Evolutionary conservation across 2,113 vertebrate genomes (phyloP), one percentile per base, ranked within the genome.

Genomic region (Vimba vimba): DNA sequence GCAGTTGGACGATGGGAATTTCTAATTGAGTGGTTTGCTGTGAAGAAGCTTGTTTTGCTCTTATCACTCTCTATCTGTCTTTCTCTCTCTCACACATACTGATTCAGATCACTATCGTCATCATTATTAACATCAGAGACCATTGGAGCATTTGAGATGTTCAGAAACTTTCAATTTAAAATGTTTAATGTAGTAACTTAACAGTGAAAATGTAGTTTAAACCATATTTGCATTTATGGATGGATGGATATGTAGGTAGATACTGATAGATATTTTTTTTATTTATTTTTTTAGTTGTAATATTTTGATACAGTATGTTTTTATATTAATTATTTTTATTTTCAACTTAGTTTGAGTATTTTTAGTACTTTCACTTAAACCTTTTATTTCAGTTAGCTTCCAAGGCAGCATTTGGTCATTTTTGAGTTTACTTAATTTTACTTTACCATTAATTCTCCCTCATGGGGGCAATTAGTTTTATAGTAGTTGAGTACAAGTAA

Each of bases 1-100:
- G 43, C 25, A 73, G 47, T 71, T 39, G 47, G 86, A 27, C 64
- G 27, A 62, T 59, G 55, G 33, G 33, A 33, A n/a, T 69, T 83
- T 71, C 73, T 87, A 87, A 87, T 87, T 78, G 74, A 83, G 62
- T 79, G 76, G 52, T 83, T 60, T 79, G 17, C 17, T 13, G 64
- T 73, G 62, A 50, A 76, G 74, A 79, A 57, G n/a, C 52, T 84
- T 74, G 84, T 64, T 79, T 30, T 45, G 64, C 33, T 43, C 39
- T 43, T 50, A 19, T 23, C 23, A 9, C 17, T 74, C 7, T 79
- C 25, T 27, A 23, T 25, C 45, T 4, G 6, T 64, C 25, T 66
- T 6, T 30, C 25, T 50, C 27, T n/a, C 27, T 7, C 27, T 25
- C 27, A 47, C 43, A 47, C 39, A 47, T 47, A 47, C 39, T 74